Base-by-base conservation (phyloP, 37 sponge, comb jelly and placozoan species). In the Spongilla lacustris region DNA sequence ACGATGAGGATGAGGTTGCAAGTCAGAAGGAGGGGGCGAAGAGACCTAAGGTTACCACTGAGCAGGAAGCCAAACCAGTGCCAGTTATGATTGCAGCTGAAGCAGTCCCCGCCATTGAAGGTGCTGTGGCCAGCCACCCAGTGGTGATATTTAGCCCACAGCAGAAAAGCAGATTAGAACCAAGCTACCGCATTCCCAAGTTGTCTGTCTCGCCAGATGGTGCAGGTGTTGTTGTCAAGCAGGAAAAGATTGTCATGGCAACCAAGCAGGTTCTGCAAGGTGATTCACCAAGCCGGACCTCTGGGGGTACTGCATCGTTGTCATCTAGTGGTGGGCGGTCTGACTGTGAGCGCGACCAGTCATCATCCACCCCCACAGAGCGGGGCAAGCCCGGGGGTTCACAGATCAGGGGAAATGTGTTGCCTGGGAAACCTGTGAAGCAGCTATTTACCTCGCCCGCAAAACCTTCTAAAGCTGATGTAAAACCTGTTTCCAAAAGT, bases 1-100 rank as follows among this genome's bases (percentile, higher is more conserved):
- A 71, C 27, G 83, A 82, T 19, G 69, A 35, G 71, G 83, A 72
- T 0, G 79, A 50, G 30, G 67, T 8, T 26, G 41, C 30, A 31
- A 35, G 36, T 19, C 48, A 21, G 10, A 76, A 76, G 76, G 36
- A 29, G 10, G 28, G 9, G 71, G 73, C 25, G 10, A 24, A n/a
- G 73, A 24, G 17, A 25, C 73, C 30, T 11, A 13, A 32, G 30
- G 31, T 9, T 10, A 24, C 29, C 14, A 72, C 14, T 1, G 73
- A 25, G 5, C 12, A n/a, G 3, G 73, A 72, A 75, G 22, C 32
- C 36, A 75, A 37, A 35, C 32, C 76, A 35, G 34, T 35, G 41
- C 41, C 41, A 3, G 6, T 41, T 41, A 9, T 6, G 41, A 41
- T 6, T 9, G 41, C 41, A 41, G 41, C 41, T 9, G 41, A 6